These are phyloP conservation scores for Myotis planiceps DNA, from an alignment of 2,797 vertebrate species.

Conservation along the genomic window DNA sequence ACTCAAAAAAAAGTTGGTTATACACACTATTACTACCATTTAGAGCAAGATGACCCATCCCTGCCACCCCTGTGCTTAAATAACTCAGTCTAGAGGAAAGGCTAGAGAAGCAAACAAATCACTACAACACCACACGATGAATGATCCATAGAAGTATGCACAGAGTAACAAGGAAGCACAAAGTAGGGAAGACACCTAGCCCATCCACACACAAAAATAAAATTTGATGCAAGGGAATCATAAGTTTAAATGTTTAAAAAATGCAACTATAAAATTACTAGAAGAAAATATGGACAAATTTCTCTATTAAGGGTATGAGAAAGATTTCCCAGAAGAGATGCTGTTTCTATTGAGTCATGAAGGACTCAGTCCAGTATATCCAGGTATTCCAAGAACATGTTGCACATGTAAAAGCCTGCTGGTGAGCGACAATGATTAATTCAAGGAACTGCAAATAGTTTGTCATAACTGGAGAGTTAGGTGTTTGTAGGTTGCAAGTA, in stretches of 20 bases:
- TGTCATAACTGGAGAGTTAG: neutral
- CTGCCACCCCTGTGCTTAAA: neutral
- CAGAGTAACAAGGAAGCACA: neutral
- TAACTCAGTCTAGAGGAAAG: neutral
- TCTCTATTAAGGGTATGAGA: neutral
- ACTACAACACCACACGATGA: neutral
- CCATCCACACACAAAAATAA: neutral
- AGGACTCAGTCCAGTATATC: neutral
- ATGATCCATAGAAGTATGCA: neutral
- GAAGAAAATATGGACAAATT: too few relatives aligned
- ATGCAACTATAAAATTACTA: too few relatives aligned
- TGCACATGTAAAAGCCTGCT: neutral
- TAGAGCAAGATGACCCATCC: neutral
- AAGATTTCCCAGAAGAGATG: neutral
- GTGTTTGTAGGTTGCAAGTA: neutral
- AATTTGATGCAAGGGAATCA: too few relatives aligned
- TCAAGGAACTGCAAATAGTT: neutral
- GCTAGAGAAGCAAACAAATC: neutral
- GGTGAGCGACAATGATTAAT: neutral
- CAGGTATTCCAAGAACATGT: neutral
- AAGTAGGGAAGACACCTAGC: neutral
- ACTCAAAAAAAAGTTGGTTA: neutral
- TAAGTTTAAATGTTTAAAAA: too few relatives aligned
- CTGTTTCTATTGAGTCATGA: neutral
- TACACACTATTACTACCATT: neutral